These are phyloP conservation scores for Chionis minor DNA, from an alignment of 2,113 vertebrate species.

Conservation along the genomic window DNA sequence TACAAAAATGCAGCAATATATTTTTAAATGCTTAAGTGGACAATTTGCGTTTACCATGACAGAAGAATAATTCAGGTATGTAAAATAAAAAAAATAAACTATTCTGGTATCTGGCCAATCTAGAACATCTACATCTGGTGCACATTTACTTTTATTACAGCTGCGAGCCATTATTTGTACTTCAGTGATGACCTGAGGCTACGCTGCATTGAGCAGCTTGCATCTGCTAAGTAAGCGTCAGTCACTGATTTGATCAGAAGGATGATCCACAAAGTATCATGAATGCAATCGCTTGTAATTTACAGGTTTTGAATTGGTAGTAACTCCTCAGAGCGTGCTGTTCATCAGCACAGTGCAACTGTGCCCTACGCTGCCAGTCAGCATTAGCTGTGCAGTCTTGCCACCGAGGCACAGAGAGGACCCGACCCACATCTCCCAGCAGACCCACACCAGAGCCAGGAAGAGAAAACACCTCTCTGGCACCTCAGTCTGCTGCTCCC, in stretches of 20 bases:
- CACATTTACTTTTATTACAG: not conserved
- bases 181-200: not conserved
- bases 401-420: not conserved
- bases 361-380: rapidly evolving
- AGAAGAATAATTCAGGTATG: not conserved
- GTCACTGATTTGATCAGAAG: not conserved
- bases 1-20: not conserved
- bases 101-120: not conserved
- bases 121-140: not conserved
- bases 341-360: not conserved
- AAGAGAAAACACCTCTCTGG: not conserved
- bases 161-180: not conserved
- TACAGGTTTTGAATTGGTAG: not conserved
- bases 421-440: not conserved
- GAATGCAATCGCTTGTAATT: not conserved
- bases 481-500: rapidly evolving
- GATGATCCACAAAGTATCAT: not conserved
- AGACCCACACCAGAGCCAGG: not conserved
- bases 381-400: too few species aligned
- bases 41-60: not conserved
- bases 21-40: not conserved
- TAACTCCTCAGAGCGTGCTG: not conserved
- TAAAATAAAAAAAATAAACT: not conserved
- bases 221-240: not conserved
- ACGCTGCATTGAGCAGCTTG: not conserved